These are phyloP conservation scores for Diachasma alloeum DNA, from an alignment of 1,140 invertebrate species.

Conservation along the genomic window DNA sequence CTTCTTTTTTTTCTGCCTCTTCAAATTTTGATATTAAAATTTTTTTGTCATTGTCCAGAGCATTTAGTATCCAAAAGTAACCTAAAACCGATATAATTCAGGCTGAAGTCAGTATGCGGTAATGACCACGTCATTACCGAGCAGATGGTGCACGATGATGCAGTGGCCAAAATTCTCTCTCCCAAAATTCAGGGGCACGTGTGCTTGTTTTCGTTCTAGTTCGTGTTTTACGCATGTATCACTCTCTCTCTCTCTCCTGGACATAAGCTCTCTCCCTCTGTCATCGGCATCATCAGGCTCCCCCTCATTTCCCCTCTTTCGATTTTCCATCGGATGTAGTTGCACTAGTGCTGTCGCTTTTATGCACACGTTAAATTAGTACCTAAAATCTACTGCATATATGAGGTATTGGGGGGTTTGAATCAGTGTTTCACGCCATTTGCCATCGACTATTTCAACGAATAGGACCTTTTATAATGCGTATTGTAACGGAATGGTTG, in stretches of 20 bases:
- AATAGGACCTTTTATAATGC: not conserved
- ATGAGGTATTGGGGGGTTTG: not conserved
- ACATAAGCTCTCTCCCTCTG: constrained; percentile 34
- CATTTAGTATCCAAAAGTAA: not conserved
- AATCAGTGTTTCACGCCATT: not conserved
- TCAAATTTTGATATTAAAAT: no score
- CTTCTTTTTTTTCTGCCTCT: no score
- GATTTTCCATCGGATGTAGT: constrained; percentile 8
- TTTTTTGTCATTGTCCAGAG: not conserved
- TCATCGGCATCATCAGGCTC: not conserved
- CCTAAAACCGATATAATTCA: constrained; percentile 50
- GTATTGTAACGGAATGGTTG: constrained; percentile 20
- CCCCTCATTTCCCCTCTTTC: not conserved
- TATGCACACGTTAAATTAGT: constrained; percentile 36
- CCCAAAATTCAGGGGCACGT: constrained; percentile 41
- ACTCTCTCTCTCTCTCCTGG: constrained; percentile 45
- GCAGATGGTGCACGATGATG: constrained; percentile 65
- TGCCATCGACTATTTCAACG: constrained; percentile 20
- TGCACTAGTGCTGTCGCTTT: constrained; percentile 23
- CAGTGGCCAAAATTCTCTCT: constrained; percentile 50
- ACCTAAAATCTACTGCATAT: constrained; percentile 19
- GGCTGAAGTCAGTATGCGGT: constrained; percentile 58
- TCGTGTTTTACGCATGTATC: constrained; percentile 48
- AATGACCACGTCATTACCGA: constrained; percentile 63
- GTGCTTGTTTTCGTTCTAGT: constrained; percentile 43